Percentiles rank a stretch among this genome's conserved stretches.
Conservation (phyloP, 2,888 invertebrate genomes). For the Hipparchia semele region DNA sequence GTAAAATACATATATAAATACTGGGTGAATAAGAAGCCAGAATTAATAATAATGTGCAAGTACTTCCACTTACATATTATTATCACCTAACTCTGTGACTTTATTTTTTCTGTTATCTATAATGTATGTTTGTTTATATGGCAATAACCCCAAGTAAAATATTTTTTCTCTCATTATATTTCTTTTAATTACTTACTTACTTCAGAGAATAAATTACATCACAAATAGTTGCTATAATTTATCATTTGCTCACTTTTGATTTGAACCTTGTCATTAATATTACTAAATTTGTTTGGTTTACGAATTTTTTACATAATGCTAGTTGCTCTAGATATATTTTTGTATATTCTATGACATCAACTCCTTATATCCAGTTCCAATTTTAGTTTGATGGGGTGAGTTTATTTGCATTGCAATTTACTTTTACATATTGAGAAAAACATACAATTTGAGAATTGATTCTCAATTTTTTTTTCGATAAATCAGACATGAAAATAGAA, state of each 20-base stretch:
- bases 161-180: not conserved
- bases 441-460: no score
- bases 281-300: not conserved
- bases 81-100: not conserved
- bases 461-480: no score
- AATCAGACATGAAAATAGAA: no score
- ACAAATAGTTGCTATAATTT: not conserved
- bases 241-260: not conserved
- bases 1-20: no score
- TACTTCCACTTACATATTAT: no score
- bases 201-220: not conserved
- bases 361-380: no score
- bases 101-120: slow-evolving; percentile 30
- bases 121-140: slow-evolving; percentile 32
- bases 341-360: no score
- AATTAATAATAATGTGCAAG: not conserved
- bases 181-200: not conserved
- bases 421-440: no score
- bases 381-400: no score
- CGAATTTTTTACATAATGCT: no score
- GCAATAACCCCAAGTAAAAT: slow-evolving; percentile 35
- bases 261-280: not conserved
- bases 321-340: no score
- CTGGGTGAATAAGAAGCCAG: not conserved
- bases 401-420: no score